Conservation (phyloP, 2,113 vertebrate genomes). For the Seriola dumerili region DNA sequence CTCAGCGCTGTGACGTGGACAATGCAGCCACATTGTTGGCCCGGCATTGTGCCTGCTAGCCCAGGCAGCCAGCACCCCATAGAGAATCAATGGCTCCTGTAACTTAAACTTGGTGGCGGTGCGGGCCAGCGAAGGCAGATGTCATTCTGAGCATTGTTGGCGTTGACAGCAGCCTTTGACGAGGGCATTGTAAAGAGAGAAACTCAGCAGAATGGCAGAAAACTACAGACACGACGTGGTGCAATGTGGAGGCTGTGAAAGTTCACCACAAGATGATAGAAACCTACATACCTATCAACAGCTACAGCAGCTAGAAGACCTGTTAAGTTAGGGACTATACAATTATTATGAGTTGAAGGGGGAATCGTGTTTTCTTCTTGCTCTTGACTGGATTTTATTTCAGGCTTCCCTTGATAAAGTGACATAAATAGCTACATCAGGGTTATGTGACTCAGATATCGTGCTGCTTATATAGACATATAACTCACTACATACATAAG, state of each 20-base stretch:
- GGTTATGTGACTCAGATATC: no score
- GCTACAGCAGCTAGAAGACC: neutral
- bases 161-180: conserved; percentile 72
- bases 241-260: conserved; percentile 44
- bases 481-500: no score
- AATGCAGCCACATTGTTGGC: conserved; percentile 66
- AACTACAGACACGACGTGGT: conserved; percentile 11
- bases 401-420: no score
- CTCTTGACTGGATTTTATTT: no score
- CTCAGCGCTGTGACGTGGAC: conserved; percentile 69
- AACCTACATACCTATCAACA: conserved; percentile 27
- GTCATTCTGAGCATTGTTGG: conserved; percentile 69
- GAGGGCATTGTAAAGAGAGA: conserved; percentile 63
- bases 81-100: conserved; percentile 70
- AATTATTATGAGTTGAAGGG: neutral
- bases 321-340: neutral
- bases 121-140: conserved; percentile 58
- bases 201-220: conserved; percentile 17
- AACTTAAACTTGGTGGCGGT: conserved; percentile 68
- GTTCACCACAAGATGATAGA: conserved; percentile 27
- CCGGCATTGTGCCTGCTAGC: conserved; percentile 63
- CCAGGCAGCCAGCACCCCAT: conserved; percentile 61
- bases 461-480: no score
- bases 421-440: no score
- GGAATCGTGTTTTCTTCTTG: no score